Percentiles rank a stretch among this genome's conserved stretches.
These are phyloP conservation scores for Stratiomys singularior DNA, from an alignment of 2,888 invertebrate species.

Conservation along the genomic window DNA sequence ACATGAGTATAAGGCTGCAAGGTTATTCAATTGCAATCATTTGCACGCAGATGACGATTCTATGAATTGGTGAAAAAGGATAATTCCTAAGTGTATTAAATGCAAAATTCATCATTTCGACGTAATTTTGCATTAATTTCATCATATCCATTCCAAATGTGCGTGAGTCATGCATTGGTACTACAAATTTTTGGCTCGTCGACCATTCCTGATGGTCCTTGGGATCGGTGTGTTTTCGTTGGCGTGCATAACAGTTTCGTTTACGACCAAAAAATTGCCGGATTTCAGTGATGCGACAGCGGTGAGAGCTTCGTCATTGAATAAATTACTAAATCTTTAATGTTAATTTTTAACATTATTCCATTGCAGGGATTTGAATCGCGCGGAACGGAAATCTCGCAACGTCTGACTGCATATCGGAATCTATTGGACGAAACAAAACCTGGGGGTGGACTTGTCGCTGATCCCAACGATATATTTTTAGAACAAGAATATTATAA, in stretches of 20 bases:
- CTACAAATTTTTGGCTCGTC: conserved; percentile 73
- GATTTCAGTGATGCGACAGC: conserved; percentile 88
- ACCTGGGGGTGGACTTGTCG: conserved; percentile 75
- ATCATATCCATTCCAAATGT: conserved; percentile 35
- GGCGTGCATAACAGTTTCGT: conserved; percentile 74
- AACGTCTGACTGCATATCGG: conserved; percentile 84
- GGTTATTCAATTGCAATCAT: neutral
- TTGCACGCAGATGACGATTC: neutral
- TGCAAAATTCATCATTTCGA: neutral
- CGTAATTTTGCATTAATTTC: conserved; percentile 11
- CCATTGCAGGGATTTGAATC: conserved; percentile 85
- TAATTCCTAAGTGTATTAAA: neutral
- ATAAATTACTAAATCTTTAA: neutral
- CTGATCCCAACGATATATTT: conserved; percentile 76
- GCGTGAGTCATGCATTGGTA: conserved; percentile 68
- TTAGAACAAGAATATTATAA: conserved; percentile 60
- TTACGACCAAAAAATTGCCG: conserved; percentile 74
- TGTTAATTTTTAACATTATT: neutral
- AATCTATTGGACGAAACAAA: conserved; percentile 82
- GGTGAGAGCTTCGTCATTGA: conserved; percentile 66
- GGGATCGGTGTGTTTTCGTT: conserved; percentile 72
- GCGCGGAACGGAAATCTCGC: conserved; percentile 84
- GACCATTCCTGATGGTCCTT: conserved; percentile 74
- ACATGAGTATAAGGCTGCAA: conserved; percentile 1
- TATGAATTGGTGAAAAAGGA: neutral